Evolutionary conservation across 2,888 invertebrate species (phyloP).

Genomic region (Synergus gifuensis): DNA sequence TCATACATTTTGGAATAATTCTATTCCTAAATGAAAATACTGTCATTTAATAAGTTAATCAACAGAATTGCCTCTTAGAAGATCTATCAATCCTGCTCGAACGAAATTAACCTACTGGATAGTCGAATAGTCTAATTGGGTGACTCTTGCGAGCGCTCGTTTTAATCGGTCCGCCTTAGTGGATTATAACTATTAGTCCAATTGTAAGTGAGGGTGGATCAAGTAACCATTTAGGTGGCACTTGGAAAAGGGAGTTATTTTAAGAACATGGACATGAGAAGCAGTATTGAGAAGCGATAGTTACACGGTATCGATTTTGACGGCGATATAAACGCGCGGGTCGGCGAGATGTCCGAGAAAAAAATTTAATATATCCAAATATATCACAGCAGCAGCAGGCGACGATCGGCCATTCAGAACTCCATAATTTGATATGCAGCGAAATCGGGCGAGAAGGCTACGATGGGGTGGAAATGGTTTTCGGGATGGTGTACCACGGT

Average conservation of each 20-base stretch:
- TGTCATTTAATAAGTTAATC: slow-evolving; percentile 2
- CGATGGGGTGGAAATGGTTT: slow-evolving; percentile 71
- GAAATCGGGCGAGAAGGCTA: slow-evolving; percentile 70
- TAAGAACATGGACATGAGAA: neutral
- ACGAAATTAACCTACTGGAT: slow-evolving; percentile 28
- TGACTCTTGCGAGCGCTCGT: slow-evolving; percentile 4
- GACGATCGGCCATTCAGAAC: slow-evolving; percentile 75
- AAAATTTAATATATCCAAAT: slow-evolving; percentile 78
- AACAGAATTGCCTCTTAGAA: neutral
- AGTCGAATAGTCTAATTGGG: slow-evolving; percentile 33
- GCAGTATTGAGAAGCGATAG: neutral
- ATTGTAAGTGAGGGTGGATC: slow-evolving; percentile 25
- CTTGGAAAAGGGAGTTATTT: neutral
- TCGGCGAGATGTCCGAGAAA: slow-evolving; percentile 60
- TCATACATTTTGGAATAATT: slow-evolving; percentile 4
- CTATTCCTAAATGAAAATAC: neutral
- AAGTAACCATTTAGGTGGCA: slow-evolving; percentile 29
- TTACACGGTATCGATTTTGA: slow-evolving; percentile 49
- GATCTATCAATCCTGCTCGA: slow-evolving; percentile 28
- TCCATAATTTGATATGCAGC: slow-evolving; percentile 77
- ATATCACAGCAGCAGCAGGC: slow-evolving; percentile 76
- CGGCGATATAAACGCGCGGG: slow-evolving; percentile 49
- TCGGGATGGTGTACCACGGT: slow-evolving; percentile 57
- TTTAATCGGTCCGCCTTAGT: slow-evolving; percentile 30
- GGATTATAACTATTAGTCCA: slow-evolving; percentile 34